Percentiles rank a stretch among this genome's conserved stretches.
These are phyloP conservation scores for Gila orcuttii DNA, from an alignment of 2,113 vertebrate species.

Conservation along the genomic window DNA sequence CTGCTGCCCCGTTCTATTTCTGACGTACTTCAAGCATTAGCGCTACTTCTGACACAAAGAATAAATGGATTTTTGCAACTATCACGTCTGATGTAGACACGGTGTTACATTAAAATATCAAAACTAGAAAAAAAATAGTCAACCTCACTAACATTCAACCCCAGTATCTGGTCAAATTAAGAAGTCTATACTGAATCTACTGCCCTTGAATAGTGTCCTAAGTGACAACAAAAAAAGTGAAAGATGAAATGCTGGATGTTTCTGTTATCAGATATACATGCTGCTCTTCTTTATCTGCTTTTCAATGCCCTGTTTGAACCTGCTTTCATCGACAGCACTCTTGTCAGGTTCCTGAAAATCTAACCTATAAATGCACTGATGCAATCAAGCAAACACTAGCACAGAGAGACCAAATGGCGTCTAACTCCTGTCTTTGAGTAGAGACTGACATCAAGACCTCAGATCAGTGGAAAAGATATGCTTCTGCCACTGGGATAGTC, in stretches of 20 bases:
- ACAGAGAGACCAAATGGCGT: background rate
- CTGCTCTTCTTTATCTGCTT: slow-evolving; percentile 42
- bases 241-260: slow-evolving; percentile 19
- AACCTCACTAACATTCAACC: background rate
- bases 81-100: too few relatives aligned
- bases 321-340: slow-evolving; percentile 29
- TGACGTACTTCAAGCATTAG: too few relatives aligned
- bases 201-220: background rate
- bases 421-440: background rate
- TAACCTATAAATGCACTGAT: slow-evolving; percentile 30
- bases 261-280: slow-evolving; percentile 53
- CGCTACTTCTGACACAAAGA: too few relatives aligned
- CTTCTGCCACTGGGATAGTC: background rate
- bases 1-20: too few relatives aligned
- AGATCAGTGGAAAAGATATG: slow-evolving; percentile 1
- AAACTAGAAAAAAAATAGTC: background rate
- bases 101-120: background rate
- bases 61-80: too few relatives aligned
- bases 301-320: slow-evolving; percentile 57
- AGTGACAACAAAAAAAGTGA: background rate
- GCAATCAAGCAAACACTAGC: slow-evolving; percentile 10
- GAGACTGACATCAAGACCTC: background rate
- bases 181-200: background rate
- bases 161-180: background rate
- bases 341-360: slow-evolving; percentile 27